Evolutionary conservation across 2,888 invertebrate species (phyloP), one percentile per base, ranked within the genome.

Genomic region (Epsilonema sp.): DNA sequence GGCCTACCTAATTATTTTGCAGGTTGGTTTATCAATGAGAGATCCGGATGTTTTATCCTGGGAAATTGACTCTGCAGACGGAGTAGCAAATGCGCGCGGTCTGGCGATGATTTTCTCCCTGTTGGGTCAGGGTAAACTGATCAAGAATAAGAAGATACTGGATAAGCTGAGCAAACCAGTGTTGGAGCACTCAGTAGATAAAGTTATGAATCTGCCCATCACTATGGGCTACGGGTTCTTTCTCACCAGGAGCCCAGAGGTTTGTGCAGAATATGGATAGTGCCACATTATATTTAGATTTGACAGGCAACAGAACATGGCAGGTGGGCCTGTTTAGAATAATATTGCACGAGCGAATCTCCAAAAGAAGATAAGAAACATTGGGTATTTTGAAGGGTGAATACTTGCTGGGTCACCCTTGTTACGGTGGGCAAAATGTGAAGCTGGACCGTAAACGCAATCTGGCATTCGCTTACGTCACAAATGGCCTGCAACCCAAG

Each of bases 361-460:
- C n/a, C n/a, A n/a, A n/a, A n/a, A n/a, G n/a, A n/a, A n/a, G n/a
- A n/a, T n/a, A n/a, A n/a, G n/a, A n/a, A n/a, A n/a, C n/a, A n/a
- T n/a, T n/a, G n/a, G n/a, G n/a, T n/a, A 31, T 31, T 31, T 31
- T 11, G 31, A 31, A 16, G 16, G 31, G 16, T 31, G 8, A 16
- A 11, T 31, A 16, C 8, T 16, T 31, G 4, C 50, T 59, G 48
- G 69, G 69, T 3, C 64, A 67, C 51, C 58, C 65, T n/a, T 68
- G 68, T 0, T 63, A 63, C 49, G 69, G 69, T 2, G 68, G 68
- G 1, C 68, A 68, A 53, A 65, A 64, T 52, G 62, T 59, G 2
- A 58, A 61, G 19, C 56, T 59, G 13, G 68, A 68, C 52, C 53
- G 58, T n/a, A 54, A 62, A 26, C 58, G 65, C 51, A 55, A 59